Evolutionary conservation across 2,797 vertebrate genomes (phyloP).

Genomic region (Rhynchotus rufescens): DNA sequence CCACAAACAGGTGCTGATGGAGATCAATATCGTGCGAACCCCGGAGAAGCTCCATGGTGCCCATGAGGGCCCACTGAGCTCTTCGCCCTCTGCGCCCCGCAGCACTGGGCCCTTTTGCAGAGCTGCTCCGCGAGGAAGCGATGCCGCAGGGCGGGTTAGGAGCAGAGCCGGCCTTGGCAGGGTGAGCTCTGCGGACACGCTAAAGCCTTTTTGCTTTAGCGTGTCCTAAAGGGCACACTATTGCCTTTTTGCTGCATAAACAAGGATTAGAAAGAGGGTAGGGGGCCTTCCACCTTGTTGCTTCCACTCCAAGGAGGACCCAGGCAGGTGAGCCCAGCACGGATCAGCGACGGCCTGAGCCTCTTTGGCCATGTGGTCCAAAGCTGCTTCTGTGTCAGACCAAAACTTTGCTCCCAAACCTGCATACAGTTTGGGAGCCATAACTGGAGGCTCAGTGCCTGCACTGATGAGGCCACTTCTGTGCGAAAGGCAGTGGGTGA

Average conservation of each 20-base stretch:
- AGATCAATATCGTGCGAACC: not conserved
- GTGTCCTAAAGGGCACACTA: no score
- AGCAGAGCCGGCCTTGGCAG: accelerated
- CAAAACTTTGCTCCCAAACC: not conserved
- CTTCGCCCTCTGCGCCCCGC: not conserved
- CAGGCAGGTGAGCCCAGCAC: not conserved
- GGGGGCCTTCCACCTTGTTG: no score
- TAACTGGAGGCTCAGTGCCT: not conserved
- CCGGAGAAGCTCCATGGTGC: not conserved
- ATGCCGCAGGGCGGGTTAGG: not conserved
- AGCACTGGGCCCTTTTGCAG: not conserved
- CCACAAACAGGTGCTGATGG: not conserved
- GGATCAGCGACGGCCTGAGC: constrained; percentile 4
- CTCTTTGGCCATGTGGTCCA: not conserved
- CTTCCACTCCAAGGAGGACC: not conserved
- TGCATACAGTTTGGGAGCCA: not conserved
- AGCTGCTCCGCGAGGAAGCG: not conserved
- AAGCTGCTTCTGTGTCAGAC: not conserved
- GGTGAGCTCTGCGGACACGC: accelerated
- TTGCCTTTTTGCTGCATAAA: not conserved
- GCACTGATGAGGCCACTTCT: not conserved
- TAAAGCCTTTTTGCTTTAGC: not conserved
- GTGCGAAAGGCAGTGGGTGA: not conserved
- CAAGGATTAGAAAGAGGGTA: not conserved
- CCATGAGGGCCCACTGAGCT: not conserved